These are phyloP conservation scores for Toxotes chatareus DNA, from an alignment of 2,113 vertebrate genomes.

Conservation along the genomic window DNA sequence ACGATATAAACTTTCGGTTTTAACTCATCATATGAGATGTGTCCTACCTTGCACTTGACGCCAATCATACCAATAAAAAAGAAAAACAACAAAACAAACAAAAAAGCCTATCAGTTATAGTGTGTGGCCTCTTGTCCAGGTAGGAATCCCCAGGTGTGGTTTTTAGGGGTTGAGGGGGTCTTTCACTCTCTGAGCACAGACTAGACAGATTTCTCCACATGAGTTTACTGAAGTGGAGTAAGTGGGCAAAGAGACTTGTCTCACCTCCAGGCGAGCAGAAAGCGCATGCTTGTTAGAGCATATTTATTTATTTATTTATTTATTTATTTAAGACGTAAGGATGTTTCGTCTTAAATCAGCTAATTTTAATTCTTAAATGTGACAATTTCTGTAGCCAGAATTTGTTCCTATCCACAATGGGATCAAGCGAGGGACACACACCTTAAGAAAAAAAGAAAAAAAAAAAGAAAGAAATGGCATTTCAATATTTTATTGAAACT, in stretches of 20 bases:
- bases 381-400: neutral
- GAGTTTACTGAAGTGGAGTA: neutral
- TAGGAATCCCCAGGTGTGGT: conserved; percentile 67
- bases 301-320: neutral
- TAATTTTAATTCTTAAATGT: neutral
- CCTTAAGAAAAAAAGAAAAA: too few species aligned
- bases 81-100: neutral
- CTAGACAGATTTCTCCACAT: neutral
- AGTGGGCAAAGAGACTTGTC: neutral
- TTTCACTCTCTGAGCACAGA: conserved; percentile 26
- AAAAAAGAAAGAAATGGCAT: conserved; percentile 34
- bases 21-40: neutral
- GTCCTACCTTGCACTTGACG: neutral
- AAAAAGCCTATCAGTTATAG: neutral
- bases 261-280: neutral
- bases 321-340: neutral
- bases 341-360: neutral
- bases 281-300: neutral
- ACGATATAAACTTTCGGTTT: neutral
- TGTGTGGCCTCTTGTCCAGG: conserved; percentile 29
- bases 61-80: neutral
- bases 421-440: conserved; percentile 23
- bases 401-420: neutral
- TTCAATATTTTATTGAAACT: conserved; percentile 91
- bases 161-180: neutral